Conservation (phyloP, 2,113 vertebrate genomes). For the Cheirogaleus medius region DNA sequence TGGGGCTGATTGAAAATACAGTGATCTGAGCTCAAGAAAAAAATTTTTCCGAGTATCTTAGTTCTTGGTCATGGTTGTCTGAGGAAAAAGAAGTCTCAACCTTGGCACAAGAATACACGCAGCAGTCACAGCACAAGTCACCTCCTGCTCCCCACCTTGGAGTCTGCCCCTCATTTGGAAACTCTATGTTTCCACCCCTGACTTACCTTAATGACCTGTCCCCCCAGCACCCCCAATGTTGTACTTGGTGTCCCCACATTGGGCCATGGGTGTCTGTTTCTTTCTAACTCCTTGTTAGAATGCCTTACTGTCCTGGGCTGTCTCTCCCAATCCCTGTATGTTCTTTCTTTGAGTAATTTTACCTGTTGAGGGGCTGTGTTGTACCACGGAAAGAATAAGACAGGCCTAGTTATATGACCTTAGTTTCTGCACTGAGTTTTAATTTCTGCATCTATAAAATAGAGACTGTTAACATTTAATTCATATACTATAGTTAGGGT, state of each 20-base stretch:
- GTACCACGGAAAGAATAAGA: background rate
- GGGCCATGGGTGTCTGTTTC: background rate
- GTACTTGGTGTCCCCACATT: background rate
- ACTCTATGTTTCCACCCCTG: background rate
- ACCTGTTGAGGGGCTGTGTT: background rate
- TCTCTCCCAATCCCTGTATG: background rate
- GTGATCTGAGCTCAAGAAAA: background rate
- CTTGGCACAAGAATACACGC: background rate
- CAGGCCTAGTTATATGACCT: background rate
- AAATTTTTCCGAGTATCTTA: background rate
- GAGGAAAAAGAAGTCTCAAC: background rate
- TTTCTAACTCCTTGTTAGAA: background rate
- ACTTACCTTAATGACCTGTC: background rate
- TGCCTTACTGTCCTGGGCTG: background rate
- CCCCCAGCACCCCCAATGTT: background rate
- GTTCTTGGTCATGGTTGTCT: background rate
- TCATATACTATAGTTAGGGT: background rate
- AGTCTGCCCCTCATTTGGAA: background rate
- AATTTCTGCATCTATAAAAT: background rate
- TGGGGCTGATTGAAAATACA: conserved; percentile 8
- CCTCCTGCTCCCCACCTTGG: background rate
- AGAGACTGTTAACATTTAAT: background rate
- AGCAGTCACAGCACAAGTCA: background rate
- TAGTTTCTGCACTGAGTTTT: background rate
- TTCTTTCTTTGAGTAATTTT: background rate